A percentile compares a stretch with the other conserved stretches of the same genome.
These are phyloP conservation scores for Caenorhabditis becei DNA, from an alignment of 2,888 invertebrate genomes.

Conservation along the genomic window DNA sequence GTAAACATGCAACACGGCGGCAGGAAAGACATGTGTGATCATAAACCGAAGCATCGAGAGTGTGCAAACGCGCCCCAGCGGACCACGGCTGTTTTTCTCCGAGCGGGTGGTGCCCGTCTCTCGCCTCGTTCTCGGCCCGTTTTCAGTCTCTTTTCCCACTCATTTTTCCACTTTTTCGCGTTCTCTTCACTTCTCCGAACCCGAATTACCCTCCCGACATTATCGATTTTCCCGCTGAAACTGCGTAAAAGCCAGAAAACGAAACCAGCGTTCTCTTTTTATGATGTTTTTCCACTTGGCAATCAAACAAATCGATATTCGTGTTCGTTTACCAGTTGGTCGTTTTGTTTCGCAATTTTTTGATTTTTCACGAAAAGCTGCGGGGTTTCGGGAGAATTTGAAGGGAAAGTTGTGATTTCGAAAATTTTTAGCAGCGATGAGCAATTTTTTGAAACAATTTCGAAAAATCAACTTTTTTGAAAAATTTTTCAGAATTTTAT, in stretches of 20 bases:
- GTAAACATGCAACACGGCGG: too few species aligned
- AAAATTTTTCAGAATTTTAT: background rate
- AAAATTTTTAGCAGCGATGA: too few species aligned
- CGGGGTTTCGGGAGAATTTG: too few species aligned
- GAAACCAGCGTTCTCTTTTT: too few species aligned
- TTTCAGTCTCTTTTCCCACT: background rate
- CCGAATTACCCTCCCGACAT: background rate
- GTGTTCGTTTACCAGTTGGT: background rate
- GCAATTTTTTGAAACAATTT: too few species aligned
- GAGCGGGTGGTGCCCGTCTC: background rate
- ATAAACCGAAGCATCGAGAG: background rate
- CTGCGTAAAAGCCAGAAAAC: too few species aligned
- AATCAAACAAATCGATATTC: constrained; percentile 7
- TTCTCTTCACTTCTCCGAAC: background rate
- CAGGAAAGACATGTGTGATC: too few species aligned
- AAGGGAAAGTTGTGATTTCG: too few species aligned
- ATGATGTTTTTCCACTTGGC: too few species aligned
- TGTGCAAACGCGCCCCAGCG: constrained; percentile 10
- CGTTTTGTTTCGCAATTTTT: background rate
- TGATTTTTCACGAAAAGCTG: too few species aligned
- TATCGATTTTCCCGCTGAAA: constrained; percentile 8
- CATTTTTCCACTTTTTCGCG: constrained; percentile 1
- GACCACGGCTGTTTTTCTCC: constrained; percentile 3
- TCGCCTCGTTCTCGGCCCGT: background rate
- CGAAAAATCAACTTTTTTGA: too few species aligned